Evolutionary conservation across 2,888 invertebrate genomes (phyloP).

Genomic region (Leptinotarsa haldemani): DNA sequence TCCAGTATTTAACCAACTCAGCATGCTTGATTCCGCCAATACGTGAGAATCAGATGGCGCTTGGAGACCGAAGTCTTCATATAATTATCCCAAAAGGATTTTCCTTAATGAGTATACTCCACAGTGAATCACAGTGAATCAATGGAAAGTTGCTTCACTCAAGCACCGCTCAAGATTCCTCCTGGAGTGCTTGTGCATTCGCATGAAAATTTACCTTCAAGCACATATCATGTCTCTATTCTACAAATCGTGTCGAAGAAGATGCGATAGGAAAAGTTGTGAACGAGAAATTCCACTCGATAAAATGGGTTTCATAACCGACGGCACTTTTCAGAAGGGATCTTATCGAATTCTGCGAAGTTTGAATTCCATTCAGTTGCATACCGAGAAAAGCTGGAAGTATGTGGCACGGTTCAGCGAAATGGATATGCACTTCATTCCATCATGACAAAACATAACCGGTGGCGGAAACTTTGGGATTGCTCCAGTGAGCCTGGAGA

Average conservation of each 20-base stretch:
- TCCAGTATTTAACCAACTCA: too few species aligned
- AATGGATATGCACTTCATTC: background rate
- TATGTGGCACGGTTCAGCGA: background rate
- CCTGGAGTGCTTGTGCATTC: too few species aligned
- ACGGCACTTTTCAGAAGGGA: slow-evolving; percentile 1
- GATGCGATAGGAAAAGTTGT: background rate
- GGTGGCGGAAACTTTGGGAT: background rate
- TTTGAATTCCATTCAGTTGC: slow-evolving; percentile 5
- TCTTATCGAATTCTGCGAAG: slow-evolving; percentile 5
- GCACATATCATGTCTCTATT: too few species aligned
- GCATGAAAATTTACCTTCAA: too few species aligned
- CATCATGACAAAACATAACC: background rate
- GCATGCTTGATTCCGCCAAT: too few species aligned
- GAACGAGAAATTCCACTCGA: background rate
- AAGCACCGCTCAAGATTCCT: too few species aligned
- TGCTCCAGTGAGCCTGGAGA: background rate
- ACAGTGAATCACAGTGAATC: too few species aligned
- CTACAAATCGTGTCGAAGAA: background rate
- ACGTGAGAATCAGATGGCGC: too few species aligned
- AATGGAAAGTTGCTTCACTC: too few species aligned
- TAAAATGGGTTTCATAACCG: slow-evolving; percentile 8
- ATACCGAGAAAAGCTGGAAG: background rate
- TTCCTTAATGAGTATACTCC: too few species aligned
- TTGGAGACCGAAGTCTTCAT: too few species aligned
- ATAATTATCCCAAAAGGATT: too few species aligned